Percentiles rank a stretch among this genome's conserved stretches.
These are phyloP conservation scores for Malurus leucopterus DNA, from an alignment of 2,797 vertebrate genomes.

Conservation along the genomic window DNA sequence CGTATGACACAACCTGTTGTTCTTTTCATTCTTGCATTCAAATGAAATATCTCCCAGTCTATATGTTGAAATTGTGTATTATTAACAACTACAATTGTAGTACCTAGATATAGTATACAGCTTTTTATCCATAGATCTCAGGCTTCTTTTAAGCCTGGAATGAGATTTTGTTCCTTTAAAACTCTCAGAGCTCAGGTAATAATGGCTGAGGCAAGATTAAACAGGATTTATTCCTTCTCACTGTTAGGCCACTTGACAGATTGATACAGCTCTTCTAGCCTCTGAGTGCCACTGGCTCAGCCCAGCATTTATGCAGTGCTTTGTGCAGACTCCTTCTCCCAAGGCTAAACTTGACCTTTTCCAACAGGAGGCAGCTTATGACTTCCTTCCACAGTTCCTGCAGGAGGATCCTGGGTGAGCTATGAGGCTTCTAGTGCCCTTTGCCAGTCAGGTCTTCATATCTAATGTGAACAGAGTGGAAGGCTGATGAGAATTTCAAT, in stretches of 20 bases:
- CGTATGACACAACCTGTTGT: neutral
- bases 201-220: neutral
- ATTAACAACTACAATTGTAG: neutral
- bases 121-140: neutral
- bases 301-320: neutral
- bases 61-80: neutral
- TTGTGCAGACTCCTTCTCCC: neutral
- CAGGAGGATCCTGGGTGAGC: neutral
- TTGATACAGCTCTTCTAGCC: neutral
- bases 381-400: neutral
- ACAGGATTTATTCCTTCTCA: neutral
- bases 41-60: neutral
- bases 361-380: neutral
- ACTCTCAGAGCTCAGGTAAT: neutral
- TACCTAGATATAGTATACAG: neutral
- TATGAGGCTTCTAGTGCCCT: neutral
- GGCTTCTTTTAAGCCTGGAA: neutral
- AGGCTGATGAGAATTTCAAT: neutral
- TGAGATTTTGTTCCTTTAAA: neutral
- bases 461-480: neutral
- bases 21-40: constrained; percentile 1
- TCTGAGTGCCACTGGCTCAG: neutral
- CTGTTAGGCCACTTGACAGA: neutral
- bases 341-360: neutral
- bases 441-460: neutral